Conservation (phyloP, 2,113 vertebrate genomes). For the Actenoides lindsayi region DNA sequence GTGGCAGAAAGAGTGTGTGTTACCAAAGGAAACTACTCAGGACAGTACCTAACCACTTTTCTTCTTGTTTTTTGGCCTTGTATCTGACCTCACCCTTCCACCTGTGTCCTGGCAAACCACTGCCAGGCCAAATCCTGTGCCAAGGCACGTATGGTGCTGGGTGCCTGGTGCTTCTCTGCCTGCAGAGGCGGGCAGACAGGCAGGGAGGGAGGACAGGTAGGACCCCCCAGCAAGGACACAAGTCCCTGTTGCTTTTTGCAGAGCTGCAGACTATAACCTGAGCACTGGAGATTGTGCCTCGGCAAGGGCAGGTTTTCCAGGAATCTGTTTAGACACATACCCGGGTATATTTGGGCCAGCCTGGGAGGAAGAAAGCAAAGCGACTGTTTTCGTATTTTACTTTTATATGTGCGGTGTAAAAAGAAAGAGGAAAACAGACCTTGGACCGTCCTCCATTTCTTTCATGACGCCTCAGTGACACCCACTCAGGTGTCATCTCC, state of each 20-base stretch:
- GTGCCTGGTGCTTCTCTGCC: not conserved
- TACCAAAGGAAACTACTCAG: not conserved
- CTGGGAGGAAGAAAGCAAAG: constrained; percentile 2
- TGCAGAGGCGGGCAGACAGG: no score
- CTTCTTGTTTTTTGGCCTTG: not conserved
- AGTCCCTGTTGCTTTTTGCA: not conserved
- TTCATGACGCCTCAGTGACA: not conserved
- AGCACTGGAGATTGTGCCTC: rapidly evolving
- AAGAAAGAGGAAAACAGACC: not conserved
- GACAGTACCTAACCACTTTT: not conserved
- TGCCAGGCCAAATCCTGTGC: not conserved
- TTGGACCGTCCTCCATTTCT: not conserved
- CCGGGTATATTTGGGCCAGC: not conserved
- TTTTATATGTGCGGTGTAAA: not conserved
- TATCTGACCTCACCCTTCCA: not conserved
- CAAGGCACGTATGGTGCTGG: rapidly evolving
- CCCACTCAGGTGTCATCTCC: not conserved
- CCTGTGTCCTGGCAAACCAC: not conserved
- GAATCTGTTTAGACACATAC: constrained; percentile 34
- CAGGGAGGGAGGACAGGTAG: not conserved
- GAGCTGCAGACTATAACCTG: not conserved
- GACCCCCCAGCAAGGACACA: not conserved
- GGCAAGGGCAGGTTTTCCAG: constrained; percentile 1
- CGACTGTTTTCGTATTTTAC: not conserved
- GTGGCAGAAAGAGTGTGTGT: not conserved